Evolutionary conservation across 2,888 invertebrate species (phyloP).

Genomic region (Synanthedon myopaeformis): DNA sequence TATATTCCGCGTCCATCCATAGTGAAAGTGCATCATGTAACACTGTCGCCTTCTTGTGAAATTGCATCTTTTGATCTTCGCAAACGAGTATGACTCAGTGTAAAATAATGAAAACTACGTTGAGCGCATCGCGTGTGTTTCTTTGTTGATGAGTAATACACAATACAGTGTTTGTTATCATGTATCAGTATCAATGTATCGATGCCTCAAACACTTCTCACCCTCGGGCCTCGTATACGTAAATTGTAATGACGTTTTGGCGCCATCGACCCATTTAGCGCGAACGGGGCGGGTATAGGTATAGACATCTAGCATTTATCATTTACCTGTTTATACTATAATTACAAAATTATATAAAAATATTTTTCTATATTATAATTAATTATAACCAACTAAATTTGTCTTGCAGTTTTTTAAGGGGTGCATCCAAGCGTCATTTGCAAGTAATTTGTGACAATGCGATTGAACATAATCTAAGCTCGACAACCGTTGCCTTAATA

Average conservation of each 20-base stretch:
- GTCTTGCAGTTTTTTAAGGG: slow-evolving; percentile 54
- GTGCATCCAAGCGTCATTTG: slow-evolving; percentile 61
- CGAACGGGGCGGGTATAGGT: slow-evolving; percentile 47
- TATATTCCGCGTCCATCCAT: slow-evolving; percentile 30
- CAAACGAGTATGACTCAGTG: slow-evolving; percentile 39
- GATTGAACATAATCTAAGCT: slow-evolving; percentile 52
- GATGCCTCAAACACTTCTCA: slow-evolving; percentile 16
- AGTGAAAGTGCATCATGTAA: slow-evolving; percentile 72
- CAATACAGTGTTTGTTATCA: neutral
- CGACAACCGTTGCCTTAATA: slow-evolving; percentile 39
- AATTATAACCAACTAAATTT: slow-evolving; percentile 24
- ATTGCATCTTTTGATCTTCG: slow-evolving; percentile 49
- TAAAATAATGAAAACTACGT: slow-evolving; percentile 26
- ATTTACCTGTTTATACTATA: slow-evolving; percentile 2
- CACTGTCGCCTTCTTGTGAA: slow-evolving; percentile 64
- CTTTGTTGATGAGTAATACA: slow-evolving; percentile 23
- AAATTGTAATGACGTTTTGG: slow-evolving; percentile 51
- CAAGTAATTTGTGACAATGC: slow-evolving; percentile 61
- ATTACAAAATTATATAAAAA: slow-evolving; percentile 20
- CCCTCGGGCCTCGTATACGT: slow-evolving; percentile 20
- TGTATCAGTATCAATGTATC: neutral
- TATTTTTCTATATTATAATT: slow-evolving; percentile 44
- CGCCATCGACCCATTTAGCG: slow-evolving; percentile 68
- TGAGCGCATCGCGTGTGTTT: slow-evolving; percentile 15
- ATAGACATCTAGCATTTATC: too few relatives aligned